Conservation (phyloP, 2,888 invertebrate genomes). For the Leptopterna dolabrata region DNA sequence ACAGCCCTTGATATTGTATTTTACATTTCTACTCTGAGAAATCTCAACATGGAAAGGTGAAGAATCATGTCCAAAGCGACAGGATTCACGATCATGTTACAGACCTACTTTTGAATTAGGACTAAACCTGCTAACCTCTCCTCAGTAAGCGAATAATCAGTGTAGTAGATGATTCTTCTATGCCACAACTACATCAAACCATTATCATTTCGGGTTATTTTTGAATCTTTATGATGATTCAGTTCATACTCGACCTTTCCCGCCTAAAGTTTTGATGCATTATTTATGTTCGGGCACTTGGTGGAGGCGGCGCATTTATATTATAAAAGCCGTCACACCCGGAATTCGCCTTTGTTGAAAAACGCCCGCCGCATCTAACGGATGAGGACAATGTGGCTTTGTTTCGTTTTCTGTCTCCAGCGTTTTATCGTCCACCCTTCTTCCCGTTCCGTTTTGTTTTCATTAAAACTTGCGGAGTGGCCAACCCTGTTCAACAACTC, state of each 20-base stretch:
- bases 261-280: not conserved
- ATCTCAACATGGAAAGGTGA: no score
- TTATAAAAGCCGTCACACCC: not conserved
- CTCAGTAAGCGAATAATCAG: no score
- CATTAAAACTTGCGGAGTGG: conserved; percentile 7
- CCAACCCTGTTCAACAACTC: conserved; percentile 3
- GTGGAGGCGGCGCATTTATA: not conserved
- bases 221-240: not conserved
- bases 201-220: not conserved
- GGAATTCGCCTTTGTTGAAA: not conserved
- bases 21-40: no score
- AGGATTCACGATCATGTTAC: no score
- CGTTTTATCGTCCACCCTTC: not conserved
- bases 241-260: not conserved
- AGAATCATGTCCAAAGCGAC: no score
- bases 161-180: not conserved
- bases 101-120: no score
- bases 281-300: not conserved
- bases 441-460: not conserved
- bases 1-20: no score
- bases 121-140: no score
- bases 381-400: conserved; percentile 11
- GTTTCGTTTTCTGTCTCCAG: not conserved
- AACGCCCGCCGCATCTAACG: not conserved
- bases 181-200: not conserved